A percentile compares a stretch with the other conserved stretches of the same genome.
phyloP scores from a whole-genome alignment of 2,797 vertebrate genomes.

The Tenualosa thibaudeaui region DNA sequence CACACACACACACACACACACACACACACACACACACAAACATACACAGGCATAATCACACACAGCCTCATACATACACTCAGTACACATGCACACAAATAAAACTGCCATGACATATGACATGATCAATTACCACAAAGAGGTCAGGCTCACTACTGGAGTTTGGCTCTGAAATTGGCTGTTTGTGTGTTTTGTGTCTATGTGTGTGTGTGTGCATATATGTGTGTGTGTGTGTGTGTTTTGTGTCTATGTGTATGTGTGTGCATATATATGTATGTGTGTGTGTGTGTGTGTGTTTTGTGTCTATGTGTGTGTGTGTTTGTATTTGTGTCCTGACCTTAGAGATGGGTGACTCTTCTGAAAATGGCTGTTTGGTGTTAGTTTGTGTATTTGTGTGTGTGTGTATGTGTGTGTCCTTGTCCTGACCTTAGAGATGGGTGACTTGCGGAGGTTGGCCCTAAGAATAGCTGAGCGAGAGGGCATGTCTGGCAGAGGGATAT shows the following conservation, averaged over 20 bases:
- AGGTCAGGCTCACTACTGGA: no score
- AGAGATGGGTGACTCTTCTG: slow-evolving; percentile 54
- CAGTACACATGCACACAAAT: background rate
- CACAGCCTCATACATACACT: background rate
- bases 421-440: slow-evolving; percentile 90
- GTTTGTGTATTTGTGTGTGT: slow-evolving; percentile 46
- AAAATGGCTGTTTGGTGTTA: background rate
- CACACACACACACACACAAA: no score
- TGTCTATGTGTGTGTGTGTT: slow-evolving; percentile 49
- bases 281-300: slow-evolving; percentile 14
- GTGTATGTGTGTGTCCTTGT: slow-evolving; percentile 46
- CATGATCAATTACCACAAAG: no score
- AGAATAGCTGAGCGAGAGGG: slow-evolving; percentile 96
- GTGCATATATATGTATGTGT: background rate
- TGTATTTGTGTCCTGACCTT: slow-evolving; percentile 48
- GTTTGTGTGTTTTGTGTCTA: background rate
- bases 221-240: slow-evolving; percentile 33
- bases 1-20: background rate
- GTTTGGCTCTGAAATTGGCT: background rate
- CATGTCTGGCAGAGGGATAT: slow-evolving; percentile 96
- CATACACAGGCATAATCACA: no score
- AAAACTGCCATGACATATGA: no score
- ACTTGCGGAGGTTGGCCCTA: slow-evolving; percentile 96
- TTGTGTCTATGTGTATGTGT: background rate
- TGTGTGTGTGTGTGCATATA: background rate